Percentiles rank a stretch among this genome's conserved stretches.
These are phyloP conservation scores for Scelioninae gen. 1 DNA, from an alignment of 2,888 invertebrate genomes.

Conservation along the genomic window DNA sequence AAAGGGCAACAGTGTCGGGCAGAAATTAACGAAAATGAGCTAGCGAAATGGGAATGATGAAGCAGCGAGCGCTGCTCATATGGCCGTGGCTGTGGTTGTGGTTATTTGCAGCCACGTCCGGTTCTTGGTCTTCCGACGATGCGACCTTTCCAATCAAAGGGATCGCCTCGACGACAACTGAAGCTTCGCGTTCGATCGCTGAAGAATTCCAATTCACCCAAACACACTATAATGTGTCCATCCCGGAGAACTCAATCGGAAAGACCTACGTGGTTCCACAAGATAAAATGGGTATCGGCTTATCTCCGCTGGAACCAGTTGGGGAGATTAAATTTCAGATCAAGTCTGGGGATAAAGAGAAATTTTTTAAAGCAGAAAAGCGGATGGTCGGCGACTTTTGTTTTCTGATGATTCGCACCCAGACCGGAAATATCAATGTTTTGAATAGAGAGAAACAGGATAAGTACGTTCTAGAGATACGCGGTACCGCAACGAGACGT, in stretches of 20 bases:
- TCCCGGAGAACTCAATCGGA: slow-evolving; percentile 96
- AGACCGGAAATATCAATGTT: slow-evolving; percentile 93
- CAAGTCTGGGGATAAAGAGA: slow-evolving; percentile 93
- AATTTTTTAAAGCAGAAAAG: slow-evolving; percentile 96
- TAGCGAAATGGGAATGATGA: slow-evolving; percentile 83
- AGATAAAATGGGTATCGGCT: slow-evolving; percentile 91
- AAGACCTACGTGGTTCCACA: slow-evolving; percentile 93
- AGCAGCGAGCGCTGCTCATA: slow-evolving; percentile 80
- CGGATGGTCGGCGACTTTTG: slow-evolving; percentile 96
- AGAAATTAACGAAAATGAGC: slow-evolving; percentile 79
- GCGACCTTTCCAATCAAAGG: slow-evolving; percentile 51
- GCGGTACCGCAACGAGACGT: slow-evolving; percentile 88
- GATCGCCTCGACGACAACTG: slow-evolving; percentile 47
- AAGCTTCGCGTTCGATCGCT: slow-evolving; percentile 39
- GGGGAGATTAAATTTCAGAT: slow-evolving; percentile 91
- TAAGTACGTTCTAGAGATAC: slow-evolving; percentile 91
- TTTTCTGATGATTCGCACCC: slow-evolving; percentile 94
- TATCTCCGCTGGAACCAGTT: slow-evolving; percentile 81
- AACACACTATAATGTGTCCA: slow-evolving; percentile 92
- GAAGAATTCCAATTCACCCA: slow-evolving; percentile 89
- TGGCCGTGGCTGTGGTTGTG: slow-evolving; percentile 83
- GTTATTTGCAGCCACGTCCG: slow-evolving; percentile 80
- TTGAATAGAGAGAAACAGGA: slow-evolving; percentile 97
- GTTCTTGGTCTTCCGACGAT: slow-evolving; percentile 72
- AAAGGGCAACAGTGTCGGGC: slow-evolving; percentile 16